A percentile compares a stretch with the other conserved stretches of the same genome.
phyloP scores from a whole-genome alignment of 2,113 vertebrate genomes.

The Columba janthina region DNA sequence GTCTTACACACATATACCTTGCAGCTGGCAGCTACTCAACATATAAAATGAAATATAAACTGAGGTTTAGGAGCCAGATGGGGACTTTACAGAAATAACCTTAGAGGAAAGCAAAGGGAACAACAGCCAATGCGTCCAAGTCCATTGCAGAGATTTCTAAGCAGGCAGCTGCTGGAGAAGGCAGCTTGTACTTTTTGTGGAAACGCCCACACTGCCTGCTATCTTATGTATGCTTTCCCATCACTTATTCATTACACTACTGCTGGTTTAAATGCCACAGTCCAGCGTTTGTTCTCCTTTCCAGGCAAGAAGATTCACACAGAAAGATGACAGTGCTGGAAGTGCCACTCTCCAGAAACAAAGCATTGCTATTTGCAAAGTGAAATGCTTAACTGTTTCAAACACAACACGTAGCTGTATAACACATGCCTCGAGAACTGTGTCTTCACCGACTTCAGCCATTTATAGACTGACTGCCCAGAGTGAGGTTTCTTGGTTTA shows the following conservation, averaged over 20 bases:
- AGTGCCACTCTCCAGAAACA: background rate
- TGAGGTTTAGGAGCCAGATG: background rate
- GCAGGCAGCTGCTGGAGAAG: conserved; percentile 26
- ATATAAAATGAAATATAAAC: conserved; percentile 6
- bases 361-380: background rate
- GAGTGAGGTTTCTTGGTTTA: background rate
- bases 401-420: background rate
- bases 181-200: conserved; percentile 25
- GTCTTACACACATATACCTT: background rate
- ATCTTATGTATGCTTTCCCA: background rate
- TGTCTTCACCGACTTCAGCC: background rate
- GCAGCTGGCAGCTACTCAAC: background rate
- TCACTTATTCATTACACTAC: background rate
- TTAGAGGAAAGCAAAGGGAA: conserved; percentile 14
- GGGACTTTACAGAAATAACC: background rate
- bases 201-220: background rate
- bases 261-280: conserved; percentile 12
- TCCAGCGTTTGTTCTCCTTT: background rate
- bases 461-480: background rate
- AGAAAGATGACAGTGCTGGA: background rate
- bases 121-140: background rate
- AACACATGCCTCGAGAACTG: background rate
- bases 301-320: background rate
- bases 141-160: background rate
- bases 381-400: background rate